Base-by-base conservation (phyloP, 2,113 vertebrate species). In the Lophotis ruficrista region DNA sequence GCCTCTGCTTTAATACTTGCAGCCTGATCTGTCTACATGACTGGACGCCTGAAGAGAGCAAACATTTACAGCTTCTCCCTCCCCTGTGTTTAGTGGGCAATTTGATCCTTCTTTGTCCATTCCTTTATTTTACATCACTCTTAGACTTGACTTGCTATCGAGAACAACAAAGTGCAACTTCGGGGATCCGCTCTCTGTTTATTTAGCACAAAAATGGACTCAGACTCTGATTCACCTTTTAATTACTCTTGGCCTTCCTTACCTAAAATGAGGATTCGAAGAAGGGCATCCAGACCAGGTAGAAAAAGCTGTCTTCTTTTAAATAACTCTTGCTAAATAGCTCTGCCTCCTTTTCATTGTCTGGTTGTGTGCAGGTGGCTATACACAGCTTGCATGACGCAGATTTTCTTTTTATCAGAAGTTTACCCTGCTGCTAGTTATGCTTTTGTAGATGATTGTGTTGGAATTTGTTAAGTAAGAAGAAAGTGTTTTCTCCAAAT, bases 211-310 rank as follows among this genome's bases (percentile, higher is more conserved):
- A 96, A 87, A 93, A 99, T 99, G 99, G 99, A 99, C 96, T 99
- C 99, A 53, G 99, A 99, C 96, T 99, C 99, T 5, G 99, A 99
- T 96, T 99, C 99, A 93, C 99, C 99, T 86, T 99, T 99, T 97
- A 99, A 99, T 98, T 99, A 99, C 97, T 99, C 99, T 62, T 99
- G 99, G 99, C 99, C 99, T 81, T 99, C 99, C 66, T 99, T 99
- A 87, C 99, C 99, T 83, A 99, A 98, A 97, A 99, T 99, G 99
- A 99, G 98, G 99, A 99, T 99, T 97, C 98, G 98, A 64, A 98
- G 98, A 97, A 98, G 98, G 97, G 98, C 96, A 18, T 97, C 98
- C 50, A 99, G 98, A 97, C 97, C 99, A 99, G 99, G 99, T 99
- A 99, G 97, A 98, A 77, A 87, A 50, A 30, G 4, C 28, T 91